Conservation (phyloP, 2,888 invertebrate species). For the Theretra japonica region DNA sequence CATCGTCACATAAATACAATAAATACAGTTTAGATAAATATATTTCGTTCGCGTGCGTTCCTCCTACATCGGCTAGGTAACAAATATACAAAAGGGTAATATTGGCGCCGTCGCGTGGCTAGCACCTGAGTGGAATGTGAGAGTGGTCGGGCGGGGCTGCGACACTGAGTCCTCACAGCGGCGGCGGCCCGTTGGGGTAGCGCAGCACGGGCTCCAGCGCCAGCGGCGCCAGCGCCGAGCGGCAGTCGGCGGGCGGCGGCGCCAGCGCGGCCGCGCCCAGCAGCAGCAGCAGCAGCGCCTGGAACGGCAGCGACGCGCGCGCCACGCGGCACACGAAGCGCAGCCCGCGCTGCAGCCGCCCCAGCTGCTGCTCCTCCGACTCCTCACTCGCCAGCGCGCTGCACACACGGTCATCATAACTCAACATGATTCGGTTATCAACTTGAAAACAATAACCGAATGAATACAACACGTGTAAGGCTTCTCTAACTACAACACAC, state of each 20-base stretch:
- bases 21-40: constrained; percentile 40
- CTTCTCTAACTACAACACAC: too few species aligned
- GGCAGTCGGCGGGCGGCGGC: constrained; percentile 93
- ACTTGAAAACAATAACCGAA: too few species aligned
- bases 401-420: constrained; percentile 30
- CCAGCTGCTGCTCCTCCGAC: constrained; percentile 59
- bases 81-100: constrained; percentile 76
- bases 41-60: constrained; percentile 31
- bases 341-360: constrained; percentile 87
- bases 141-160: neutral
- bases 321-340: constrained; percentile 95
- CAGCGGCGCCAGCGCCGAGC: constrained; percentile 87
- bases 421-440: too few species aligned
- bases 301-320: constrained; percentile 96
- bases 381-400: constrained; percentile 65
- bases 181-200: constrained; percentile 97
- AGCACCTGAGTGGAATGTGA: constrained; percentile 26
- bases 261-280: constrained; percentile 97
- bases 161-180: constrained; percentile 85
- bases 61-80: constrained; percentile 48
- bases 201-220: constrained; percentile 95
- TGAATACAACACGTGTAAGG: too few species aligned
- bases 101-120: constrained; percentile 40
- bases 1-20: constrained; percentile 52
- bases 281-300: constrained; percentile 96